These are phyloP conservation scores for Tipula vernalis DNA, from an alignment of 2,888 invertebrate genomes.

Conservation along the genomic window DNA sequence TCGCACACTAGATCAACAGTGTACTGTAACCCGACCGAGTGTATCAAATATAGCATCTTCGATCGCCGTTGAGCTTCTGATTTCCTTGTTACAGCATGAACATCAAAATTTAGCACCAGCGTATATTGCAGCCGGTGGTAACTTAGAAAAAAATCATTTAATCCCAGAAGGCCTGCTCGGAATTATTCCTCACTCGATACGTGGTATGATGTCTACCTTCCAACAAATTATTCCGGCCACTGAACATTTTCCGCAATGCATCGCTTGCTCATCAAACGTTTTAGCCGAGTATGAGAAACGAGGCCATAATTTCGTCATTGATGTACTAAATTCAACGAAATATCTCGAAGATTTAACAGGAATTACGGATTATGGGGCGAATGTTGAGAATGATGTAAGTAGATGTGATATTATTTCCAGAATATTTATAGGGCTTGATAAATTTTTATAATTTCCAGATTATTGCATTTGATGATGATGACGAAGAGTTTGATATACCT, in stretches of 20 bases:
- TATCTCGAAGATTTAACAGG: conserved; percentile 81
- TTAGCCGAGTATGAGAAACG: conserved; percentile 38
- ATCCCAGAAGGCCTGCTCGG: conserved; percentile 57
- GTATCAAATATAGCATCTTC: conserved; percentile 83
- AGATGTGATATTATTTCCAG: conserved; percentile 18
- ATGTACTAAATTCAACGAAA: conserved; percentile 67
- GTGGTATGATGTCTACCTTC: conserved; percentile 78
- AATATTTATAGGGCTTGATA: background rate
- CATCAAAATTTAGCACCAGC: conserved; percentile 53
- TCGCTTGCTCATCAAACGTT: conserved; percentile 68
- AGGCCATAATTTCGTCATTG: conserved; percentile 59
- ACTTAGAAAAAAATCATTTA: conserved; percentile 18
- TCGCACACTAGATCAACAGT: conserved; percentile 93
- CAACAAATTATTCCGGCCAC: conserved; percentile 75
- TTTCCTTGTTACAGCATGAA: conserved; percentile 77
- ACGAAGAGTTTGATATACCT: conserved; percentile 22
- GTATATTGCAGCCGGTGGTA: conserved; percentile 36
- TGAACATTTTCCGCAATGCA: conserved; percentile 76
- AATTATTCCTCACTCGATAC: conserved; percentile 80
- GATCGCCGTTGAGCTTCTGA: conserved; percentile 80
- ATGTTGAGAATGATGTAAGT: conserved; percentile 46
- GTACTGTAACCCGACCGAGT: conserved; percentile 94
- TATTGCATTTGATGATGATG: conserved; percentile 28
- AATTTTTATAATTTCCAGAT: conserved; percentile 23
- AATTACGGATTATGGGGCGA: conserved; percentile 45